A percentile compares a stretch with the other conserved stretches of the same genome.
Evolutionary conservation across 2,113 vertebrate genomes (phyloP).

Genomic region (Coreoperca whiteheadi): DNA sequence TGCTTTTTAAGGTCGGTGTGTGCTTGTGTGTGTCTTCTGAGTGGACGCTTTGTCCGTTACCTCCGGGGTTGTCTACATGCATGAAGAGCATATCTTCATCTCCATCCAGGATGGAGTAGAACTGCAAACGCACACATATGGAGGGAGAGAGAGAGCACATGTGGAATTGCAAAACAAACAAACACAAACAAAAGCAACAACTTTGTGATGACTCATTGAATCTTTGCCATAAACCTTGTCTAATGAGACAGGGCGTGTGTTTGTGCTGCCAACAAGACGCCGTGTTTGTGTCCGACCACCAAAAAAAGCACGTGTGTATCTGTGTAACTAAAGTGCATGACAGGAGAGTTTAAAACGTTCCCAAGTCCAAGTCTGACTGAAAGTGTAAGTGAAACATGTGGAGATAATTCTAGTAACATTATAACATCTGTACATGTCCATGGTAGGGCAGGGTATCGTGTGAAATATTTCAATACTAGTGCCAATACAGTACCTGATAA

Average conservation of each 20-base stretch:
- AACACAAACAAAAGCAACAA: too few relatives aligned
- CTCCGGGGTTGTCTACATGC: conserved; percentile 88
- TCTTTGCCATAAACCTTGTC: conserved; percentile 35
- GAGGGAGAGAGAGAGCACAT: background rate
- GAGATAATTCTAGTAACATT: background rate
- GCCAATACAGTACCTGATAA: background rate
- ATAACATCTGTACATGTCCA: background rate
- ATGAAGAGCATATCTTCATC: conserved; percentile 89
- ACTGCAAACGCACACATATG: conserved; percentile 71
- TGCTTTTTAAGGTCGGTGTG: too few relatives aligned
- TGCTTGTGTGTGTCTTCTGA: too few relatives aligned
- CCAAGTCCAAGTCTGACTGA: background rate
- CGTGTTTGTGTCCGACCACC: background rate
- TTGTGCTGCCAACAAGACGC: conserved; percentile 71
- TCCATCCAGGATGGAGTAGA: conserved; percentile 87
- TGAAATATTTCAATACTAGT: background rate
- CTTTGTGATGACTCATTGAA: conserved; percentile 48
- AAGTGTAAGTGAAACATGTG: background rate
- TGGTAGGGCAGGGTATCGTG: background rate
- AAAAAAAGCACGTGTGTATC: background rate
- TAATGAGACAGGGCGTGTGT: conserved; percentile 67
- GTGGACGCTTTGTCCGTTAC: conserved; percentile 72
- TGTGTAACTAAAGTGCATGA: too few relatives aligned
- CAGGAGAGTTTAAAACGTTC: background rate
- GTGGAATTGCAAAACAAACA: background rate